These are phyloP conservation scores for Chunga burmeisteri DNA, from an alignment of 2,113 vertebrate species.

Conservation along the genomic window DNA sequence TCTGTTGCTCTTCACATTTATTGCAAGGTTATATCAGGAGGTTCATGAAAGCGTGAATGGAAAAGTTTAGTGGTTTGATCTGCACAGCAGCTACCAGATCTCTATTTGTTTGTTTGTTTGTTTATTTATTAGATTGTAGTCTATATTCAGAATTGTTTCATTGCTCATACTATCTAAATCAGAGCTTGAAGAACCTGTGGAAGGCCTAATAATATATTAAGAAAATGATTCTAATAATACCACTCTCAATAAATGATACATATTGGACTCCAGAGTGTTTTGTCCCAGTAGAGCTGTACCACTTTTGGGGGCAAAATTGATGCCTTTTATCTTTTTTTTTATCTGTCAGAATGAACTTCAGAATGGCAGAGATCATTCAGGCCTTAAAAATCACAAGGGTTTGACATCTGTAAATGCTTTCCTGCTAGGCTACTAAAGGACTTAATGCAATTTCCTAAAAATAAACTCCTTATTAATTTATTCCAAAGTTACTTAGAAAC, in stretches of 20 bases:
- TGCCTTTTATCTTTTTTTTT: neutral
- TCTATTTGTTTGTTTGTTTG: neutral
- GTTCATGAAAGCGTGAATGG: neutral
- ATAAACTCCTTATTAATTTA: neutral
- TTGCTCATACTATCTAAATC: neutral
- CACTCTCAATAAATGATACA: neutral
- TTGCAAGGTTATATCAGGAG: neutral
- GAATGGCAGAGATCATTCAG: neutral
- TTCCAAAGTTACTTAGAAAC: neutral
- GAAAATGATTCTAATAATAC: neutral
- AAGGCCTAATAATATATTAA: neutral
- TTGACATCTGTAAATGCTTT: neutral
- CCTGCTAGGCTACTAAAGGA: neutral
- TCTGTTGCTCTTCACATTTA: neutral
- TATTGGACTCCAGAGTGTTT: neutral
- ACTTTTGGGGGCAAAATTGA: rapidly evolving
- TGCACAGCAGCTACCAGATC: neutral
- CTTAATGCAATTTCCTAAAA: neutral
- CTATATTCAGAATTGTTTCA: neutral
- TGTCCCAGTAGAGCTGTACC: neutral
- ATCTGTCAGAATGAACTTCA: neutral
- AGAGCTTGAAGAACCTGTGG: neutral
- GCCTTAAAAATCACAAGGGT: neutral
- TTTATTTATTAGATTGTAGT: neutral
- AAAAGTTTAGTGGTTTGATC: neutral